Evolutionary conservation across 1,140 invertebrate species (phyloP), one percentile per base, ranked within the genome.

Genomic region (Notospermus geniculatus): DNA sequence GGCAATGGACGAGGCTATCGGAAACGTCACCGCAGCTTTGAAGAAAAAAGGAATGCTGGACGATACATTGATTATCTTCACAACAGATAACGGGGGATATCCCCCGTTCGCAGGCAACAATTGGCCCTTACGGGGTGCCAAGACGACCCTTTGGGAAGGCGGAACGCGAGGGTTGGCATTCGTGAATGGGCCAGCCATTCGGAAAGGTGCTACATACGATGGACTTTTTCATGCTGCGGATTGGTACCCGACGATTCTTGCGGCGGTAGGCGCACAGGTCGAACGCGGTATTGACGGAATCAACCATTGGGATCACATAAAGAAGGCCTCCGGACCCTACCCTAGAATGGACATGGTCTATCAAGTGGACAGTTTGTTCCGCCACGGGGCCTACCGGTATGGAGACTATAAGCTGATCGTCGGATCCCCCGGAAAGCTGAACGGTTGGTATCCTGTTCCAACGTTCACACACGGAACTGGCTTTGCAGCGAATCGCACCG

Each of bases 81-180:
- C 72, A 28, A 74, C 74, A 29, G 74, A 82, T 79, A 83, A 83
- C 69, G 82, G 82, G 15, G 82, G 81, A 5, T 71, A 76, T 43
- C 66, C 75, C 0, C 59, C 59, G 17, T 64, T 65, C 27, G 82
- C 81, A 15, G 82, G 80, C 2, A 81, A 80, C 43, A 85, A 85
- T 67, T 80, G 68, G 67, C 83, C 84, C 0, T 65, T 84, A 2
- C 57, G 82, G 55, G 84, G 83, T 17, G 69, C 72, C 57, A 84
- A 84, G 60, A 76, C 71, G 13, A 74, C 78, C 2, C 58, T 83
- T 25, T 84, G 80, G 79, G 83, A 84, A 67, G 83, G 83, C 23
- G 83, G 83, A 15, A 73, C 69, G 2, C 54, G 59, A 22, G 65
- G 63, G 9, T 54, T 74, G 22, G 74, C 68, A 5, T 75, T 75